Base-by-base conservation (phyloP, 1,140 invertebrate species). In the Drosophila kurseongensis region DNA sequence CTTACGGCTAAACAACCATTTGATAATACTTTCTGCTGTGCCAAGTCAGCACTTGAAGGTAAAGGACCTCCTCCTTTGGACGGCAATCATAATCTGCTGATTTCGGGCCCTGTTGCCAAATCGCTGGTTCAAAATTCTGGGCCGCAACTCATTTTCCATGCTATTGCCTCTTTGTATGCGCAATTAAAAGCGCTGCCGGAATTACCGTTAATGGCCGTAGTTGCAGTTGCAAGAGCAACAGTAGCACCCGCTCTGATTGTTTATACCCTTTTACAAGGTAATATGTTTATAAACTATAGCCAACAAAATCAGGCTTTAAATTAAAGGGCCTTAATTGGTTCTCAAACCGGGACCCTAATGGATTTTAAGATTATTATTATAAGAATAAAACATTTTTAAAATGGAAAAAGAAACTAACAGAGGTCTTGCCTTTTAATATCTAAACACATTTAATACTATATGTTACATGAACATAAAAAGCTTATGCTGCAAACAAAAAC, bases 151-250 rank as follows among this genome's bases (percentile, higher is more conserved):
- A 86, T 84, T 84, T 76, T 80, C 57, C 72, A 73, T 73, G 80
- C 62, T 72, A 78, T 85, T 69, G 65, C 57, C 62, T 42, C 73
- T 52, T 67, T 76, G 78, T 81, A 68, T 74, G 82, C 82, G 82
- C 82, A 85, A 85, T 85, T 85, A 85, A 85, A 85, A 88, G 78
- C 82, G 75, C 77, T 86, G 78, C 83, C 83, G 75, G 82, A 81
- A 86, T 85, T 88, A 76, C 78, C 83, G 82, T 86, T 85, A 85
- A 85, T 85, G 82, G 82, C 50, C 76, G 78, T 62, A 76, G 57
- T 65, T 79, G 60, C 80, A 74, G 78, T 47, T 77, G 60, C 54
- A 69, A 40, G 48, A 67, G 55, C 74, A 63, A 42, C 66, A 63
- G 29, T 27, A 12, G 38, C 38, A 35, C 0, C 12, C 14, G 27